Base-by-base conservation (phyloP, 1,140 invertebrate species). In the Drosophila lacertosa region DNA sequence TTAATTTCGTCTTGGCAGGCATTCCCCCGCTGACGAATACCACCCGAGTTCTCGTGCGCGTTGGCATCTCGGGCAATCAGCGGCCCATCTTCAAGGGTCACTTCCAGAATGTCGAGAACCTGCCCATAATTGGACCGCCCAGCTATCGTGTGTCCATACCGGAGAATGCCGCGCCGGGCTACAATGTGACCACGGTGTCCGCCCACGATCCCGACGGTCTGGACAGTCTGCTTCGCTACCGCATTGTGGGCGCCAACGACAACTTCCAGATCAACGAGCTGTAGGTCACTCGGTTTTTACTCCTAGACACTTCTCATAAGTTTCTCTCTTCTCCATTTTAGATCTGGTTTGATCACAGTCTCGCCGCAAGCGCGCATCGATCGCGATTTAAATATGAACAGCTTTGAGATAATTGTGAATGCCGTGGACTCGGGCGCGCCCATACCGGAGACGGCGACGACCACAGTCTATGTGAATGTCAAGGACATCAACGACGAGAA, bases 401-500 rank as follows among this genome's bases (percentile, higher is more conserved):
- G 93, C 62, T 97, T 96, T 76, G 93, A 94, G 71, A 94, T 97
- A 1, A 93, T 94, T 10, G 94, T 97, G 26, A 94, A 95, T 75
- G 93, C 95, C 0, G 94, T 96, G 2, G 95, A 96, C 73, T 94
- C 94, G 20, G 95, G 95, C 0, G 92, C 92, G n/a, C 95, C 95
- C 0, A 93, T 95, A n/a, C 93, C 93, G 35, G 95, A 96, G 92
- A 95, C 95, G 0, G 95, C 95, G 0, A 95, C 95, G 0, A 94
- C 95, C 0, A 95, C 94, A 2, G 94, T 96, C 0, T 94, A 94
- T 35, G 93, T 97, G 1, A 94, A 93, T 22, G 94, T 97, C 10
- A 90, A 94, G 67, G 96, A 97, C 84, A 95, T 97, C 0, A 97
- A 97, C 69, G 96, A 98, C 82, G 96, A 97, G 80, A 93, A 95